Evolutionary conservation across 2,888 invertebrate genomes (phyloP), one percentile per base, ranked within the genome.

Genomic region (Noctuana brunneofusca): DNA sequence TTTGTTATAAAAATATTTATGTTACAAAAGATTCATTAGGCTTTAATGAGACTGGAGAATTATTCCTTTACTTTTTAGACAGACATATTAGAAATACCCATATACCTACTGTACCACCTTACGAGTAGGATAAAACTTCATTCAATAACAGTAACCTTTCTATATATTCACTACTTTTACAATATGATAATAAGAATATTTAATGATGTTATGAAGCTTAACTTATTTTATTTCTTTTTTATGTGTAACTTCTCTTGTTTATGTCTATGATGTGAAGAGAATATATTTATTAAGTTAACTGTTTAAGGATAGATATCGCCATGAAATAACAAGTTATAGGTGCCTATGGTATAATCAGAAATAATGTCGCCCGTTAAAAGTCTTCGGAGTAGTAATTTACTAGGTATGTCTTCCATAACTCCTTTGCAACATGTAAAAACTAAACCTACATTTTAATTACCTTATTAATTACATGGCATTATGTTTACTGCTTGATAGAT

Each of bases 41-140:
- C 73, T 75, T 77, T 80, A 80, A 81, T 75, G 76, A 84, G 83
- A 84, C 84, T 85, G 81, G 72, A 70, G 69, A 72, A 75, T 63
- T 76, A 82, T 81, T 80, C 73, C 75, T 75, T 74, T 12, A 30
- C 22, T 60, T 53, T 43, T 52, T 46, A 59, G 24, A 53, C 43
- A 59, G 24, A 53, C 43, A 38, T 38, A 5, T 54, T 58, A 41
- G 30, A 35, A n/a, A 18, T 58, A 54, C 30, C n/a, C 14, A 16
- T 32, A 52, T 18, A n/a, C 11, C 2, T n/a, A 18, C 49, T 60
- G 54, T 35, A 62, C 24, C 55, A 59, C 43, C 43, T 18, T 54
- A 32, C 35, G 12, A 41, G 9, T 55, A 63, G 38, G 14, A 49
- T 22, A 35, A 35, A 35, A 46, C 3, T 35, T 14, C 6, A 22